Conservation (phyloP, 1,140 invertebrate species). For the Elysia chlorotica region DNA sequence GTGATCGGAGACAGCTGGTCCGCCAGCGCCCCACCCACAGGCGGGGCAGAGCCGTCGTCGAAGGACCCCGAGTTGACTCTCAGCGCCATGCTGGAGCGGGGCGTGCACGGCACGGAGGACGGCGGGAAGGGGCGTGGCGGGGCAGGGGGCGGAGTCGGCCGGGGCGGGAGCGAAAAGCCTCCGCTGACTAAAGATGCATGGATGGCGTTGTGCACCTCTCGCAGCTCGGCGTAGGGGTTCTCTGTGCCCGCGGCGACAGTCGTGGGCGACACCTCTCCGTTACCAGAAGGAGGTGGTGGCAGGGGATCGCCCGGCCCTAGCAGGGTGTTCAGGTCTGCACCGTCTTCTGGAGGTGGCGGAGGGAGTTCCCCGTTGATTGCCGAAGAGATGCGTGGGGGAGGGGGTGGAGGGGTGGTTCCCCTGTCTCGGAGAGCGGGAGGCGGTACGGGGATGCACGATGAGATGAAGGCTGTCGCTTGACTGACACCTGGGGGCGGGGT, state of each 20-base stretch:
- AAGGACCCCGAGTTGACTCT: slow-evolving; percentile 1
- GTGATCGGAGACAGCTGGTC: slow-evolving; percentile 32
- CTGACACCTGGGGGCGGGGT: slow-evolving; percentile 21
- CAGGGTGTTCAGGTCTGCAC: slow-evolving; percentile 10
- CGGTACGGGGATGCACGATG: slow-evolving; percentile 22
- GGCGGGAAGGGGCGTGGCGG: slow-evolving; percentile 15
- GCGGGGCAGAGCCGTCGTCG: background rate
- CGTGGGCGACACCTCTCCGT: too few relatives aligned
- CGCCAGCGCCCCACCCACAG: slow-evolving; percentile 2
- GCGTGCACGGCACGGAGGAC: slow-evolving; percentile 25
- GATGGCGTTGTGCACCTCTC: slow-evolving; percentile 22
- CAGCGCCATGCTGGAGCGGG: slow-evolving; percentile 27
- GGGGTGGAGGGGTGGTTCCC: slow-evolving; percentile 23
- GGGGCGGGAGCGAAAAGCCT: slow-evolving; percentile 23
- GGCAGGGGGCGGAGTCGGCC: slow-evolving; percentile 1
- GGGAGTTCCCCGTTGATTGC: slow-evolving; percentile 1
- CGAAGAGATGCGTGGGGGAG: slow-evolving; percentile 16
- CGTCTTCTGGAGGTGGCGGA: slow-evolving; percentile 23
- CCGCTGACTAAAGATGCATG: slow-evolving; percentile 18
- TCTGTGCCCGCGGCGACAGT: slow-evolving; percentile 24
- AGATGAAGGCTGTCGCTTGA: slow-evolving; percentile 25
- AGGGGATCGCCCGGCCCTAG: slow-evolving; percentile 5
- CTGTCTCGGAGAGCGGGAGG: slow-evolving; percentile 22
- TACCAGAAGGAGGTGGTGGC: slow-evolving; percentile 29
- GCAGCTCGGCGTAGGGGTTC: slow-evolving; percentile 29